Conservation (phyloP, 1,140 invertebrate genomes). For the Antheraea mylitta region DNA sequence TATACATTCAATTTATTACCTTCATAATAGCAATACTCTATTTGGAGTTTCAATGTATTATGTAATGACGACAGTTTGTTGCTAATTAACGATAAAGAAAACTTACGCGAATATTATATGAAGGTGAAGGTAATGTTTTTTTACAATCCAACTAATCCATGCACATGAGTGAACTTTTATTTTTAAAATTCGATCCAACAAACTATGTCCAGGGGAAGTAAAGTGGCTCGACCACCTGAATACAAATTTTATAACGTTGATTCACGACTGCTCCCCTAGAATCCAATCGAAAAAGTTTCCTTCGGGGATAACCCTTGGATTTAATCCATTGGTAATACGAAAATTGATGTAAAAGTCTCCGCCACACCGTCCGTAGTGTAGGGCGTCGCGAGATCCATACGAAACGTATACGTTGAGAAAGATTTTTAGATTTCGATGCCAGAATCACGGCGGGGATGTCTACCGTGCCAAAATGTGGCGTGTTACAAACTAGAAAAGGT, state of each 20-base stretch:
- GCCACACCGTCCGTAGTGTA: slow-evolving; percentile 33
- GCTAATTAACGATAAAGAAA: too few relatives aligned
- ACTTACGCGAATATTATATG: too few relatives aligned
- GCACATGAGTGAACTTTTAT: slow-evolving; percentile 8
- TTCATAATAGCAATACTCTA: too few relatives aligned
- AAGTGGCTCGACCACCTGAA: slow-evolving; percentile 55
- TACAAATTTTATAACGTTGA: slow-evolving; percentile 73
- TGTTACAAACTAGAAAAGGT: slow-evolving; percentile 55
- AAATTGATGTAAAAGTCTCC: slow-evolving; percentile 74
- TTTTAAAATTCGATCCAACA: slow-evolving; percentile 24
- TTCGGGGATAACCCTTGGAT: slow-evolving; percentile 61
- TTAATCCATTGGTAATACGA: slow-evolving; percentile 77
- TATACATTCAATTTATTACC: too few relatives aligned
- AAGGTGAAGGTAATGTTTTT: not conserved
- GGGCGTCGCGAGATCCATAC: slow-evolving; percentile 50
- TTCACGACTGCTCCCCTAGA: slow-evolving; percentile 53
- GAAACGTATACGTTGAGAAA: slow-evolving; percentile 32
- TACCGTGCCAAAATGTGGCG: slow-evolving; percentile 50
- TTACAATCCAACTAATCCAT: not conserved
- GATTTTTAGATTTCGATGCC: slow-evolving; percentile 54
- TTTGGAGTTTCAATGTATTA: too few relatives aligned
- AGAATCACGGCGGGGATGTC: slow-evolving; percentile 51
- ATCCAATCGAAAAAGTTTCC: slow-evolving; percentile 66
- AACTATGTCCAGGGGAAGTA: slow-evolving; percentile 43
- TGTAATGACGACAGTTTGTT: too few relatives aligned